phyloP scores from a whole-genome alignment of 2,113 vertebrate genomes.

The Antechinus flavipes region DNA sequence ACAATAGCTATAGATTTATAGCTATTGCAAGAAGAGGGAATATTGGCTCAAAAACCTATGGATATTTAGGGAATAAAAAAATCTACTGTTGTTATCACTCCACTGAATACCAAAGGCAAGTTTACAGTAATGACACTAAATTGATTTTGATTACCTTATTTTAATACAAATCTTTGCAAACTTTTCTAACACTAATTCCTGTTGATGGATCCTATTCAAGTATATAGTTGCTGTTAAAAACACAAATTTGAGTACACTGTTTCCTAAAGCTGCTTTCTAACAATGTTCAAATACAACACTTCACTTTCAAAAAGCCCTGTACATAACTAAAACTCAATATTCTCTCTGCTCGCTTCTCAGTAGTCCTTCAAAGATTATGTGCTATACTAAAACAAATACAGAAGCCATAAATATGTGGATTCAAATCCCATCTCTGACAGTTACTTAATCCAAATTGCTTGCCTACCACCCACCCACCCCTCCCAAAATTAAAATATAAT shows the following conservation, averaged over 20 bases:
- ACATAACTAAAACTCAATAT: constrained; percentile 16
- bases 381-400: background rate
- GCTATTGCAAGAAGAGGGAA: background rate
- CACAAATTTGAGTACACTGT: background rate
- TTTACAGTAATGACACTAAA: constrained; percentile 6
- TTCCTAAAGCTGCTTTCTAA: background rate
- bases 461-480: too few relatives aligned
- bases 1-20: too few relatives aligned
- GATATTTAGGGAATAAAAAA: background rate
- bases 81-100: background rate
- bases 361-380: background rate
- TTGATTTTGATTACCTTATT: constrained; percentile 39
- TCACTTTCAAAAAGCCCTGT: background rate
- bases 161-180: constrained; percentile 33
- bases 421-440: background rate
- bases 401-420: background rate
- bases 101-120: background rate
- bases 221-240: background rate
- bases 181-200: background rate
- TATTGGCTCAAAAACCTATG: background rate
- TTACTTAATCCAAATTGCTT: background rate
- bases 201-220: background rate
- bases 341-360: background rate
- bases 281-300: background rate
- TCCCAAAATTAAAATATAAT: too few relatives aligned